Percentiles rank a stretch among this genome's conserved stretches.
These are phyloP conservation scores for Dynastes grantii DNA, from an alignment of 2,888 invertebrate species.

Conservation along the genomic window DNA sequence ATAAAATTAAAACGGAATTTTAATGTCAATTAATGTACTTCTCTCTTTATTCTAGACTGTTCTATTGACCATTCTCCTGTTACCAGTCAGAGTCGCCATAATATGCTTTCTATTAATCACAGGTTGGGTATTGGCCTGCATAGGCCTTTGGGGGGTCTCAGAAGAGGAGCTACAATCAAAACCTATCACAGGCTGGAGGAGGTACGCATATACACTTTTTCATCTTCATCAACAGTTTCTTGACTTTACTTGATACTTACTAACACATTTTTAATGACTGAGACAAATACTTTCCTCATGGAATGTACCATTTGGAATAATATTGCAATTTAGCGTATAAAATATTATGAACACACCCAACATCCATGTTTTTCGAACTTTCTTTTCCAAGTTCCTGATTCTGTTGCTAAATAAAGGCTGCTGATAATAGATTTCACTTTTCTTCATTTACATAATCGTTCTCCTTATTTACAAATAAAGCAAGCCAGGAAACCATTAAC, in stretches of 20 bases:
- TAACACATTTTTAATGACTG: too few relatives aligned
- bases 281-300: too few relatives aligned
- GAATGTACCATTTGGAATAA: too few relatives aligned
- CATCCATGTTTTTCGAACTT: neutral
- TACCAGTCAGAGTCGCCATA: slow-evolving; percentile 86
- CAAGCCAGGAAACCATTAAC: neutral
- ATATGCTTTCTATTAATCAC: slow-evolving; percentile 84
- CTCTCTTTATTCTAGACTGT: slow-evolving; percentile 78
- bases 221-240: too few relatives aligned
- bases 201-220: slow-evolving; percentile 73
- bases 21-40: neutral
- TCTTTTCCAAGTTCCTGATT: too few relatives aligned
- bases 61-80: slow-evolving; percentile 86
- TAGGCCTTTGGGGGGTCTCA: slow-evolving; percentile 86
- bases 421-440: neutral
- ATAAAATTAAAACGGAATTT: too few relatives aligned
- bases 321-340: neutral
- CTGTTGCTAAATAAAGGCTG: too few relatives aligned
- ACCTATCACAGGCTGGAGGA: slow-evolving; percentile 92
- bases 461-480: neutral
- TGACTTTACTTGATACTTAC: too few relatives aligned
- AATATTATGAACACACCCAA: neutral
- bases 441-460: neutral
- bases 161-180: slow-evolving; percentile 84
- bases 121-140: slow-evolving; percentile 88